Percentiles rank a stretch among this genome's conserved stretches.
phyloP scores from a whole-genome alignment of 2,888 invertebrate species.

The Boloria euphrosyne region DNA sequence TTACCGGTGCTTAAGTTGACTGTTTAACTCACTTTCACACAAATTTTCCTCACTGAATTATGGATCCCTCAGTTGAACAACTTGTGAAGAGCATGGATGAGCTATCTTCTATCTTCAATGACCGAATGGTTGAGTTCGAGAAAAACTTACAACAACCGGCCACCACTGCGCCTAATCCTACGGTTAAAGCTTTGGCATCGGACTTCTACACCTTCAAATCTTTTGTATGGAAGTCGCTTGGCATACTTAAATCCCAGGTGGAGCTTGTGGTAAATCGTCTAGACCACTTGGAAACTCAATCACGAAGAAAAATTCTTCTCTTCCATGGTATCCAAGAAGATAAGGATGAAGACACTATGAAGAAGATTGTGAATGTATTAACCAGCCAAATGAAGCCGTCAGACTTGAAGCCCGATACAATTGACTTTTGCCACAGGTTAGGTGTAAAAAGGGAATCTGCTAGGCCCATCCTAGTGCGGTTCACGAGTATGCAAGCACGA shows the following conservation, averaged over 20 bases:
- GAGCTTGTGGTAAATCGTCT: slow-evolving; percentile 6
- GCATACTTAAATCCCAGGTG: background rate
- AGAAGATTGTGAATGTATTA: no score
- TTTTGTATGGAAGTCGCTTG: slow-evolving; percentile 7
- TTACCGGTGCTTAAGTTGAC: slow-evolving; percentile 3
- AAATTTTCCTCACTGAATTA: background rate
- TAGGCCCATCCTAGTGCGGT: no score
- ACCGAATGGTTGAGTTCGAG: background rate
- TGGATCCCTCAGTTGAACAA: slow-evolving; percentile 2
- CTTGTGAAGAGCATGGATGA: slow-evolving; percentile 9
- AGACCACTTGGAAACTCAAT: background rate
- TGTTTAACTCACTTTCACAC: slow-evolving; percentile 4
- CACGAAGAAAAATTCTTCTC: background rate
- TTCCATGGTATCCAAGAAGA: background rate
- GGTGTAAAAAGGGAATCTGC: no score
- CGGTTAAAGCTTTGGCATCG: background rate
- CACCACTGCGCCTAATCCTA: background rate
- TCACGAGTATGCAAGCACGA: no score
- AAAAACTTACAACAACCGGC: background rate
- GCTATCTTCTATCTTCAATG: slow-evolving; percentile 2
- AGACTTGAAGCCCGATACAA: no score
- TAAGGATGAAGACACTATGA: background rate
- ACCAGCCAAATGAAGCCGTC: no score
- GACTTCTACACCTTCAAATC: no score
- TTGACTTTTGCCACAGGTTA: no score